These are phyloP conservation scores for Cheirogaleus medius DNA, from an alignment of 2,113 vertebrate genomes.

Conservation along the genomic window DNA sequence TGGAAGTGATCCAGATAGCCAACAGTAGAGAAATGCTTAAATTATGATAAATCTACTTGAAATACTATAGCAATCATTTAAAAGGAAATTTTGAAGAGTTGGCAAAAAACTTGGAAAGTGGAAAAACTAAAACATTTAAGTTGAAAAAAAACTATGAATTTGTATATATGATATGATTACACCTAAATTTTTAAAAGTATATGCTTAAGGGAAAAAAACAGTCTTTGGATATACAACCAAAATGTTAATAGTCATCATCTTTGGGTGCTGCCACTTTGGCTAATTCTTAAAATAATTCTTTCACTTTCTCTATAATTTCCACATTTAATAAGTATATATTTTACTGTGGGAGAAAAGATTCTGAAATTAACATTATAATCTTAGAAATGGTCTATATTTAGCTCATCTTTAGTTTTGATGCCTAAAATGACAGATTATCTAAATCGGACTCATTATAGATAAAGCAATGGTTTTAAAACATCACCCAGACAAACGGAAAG, in stretches of 20 bases:
- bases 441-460: conserved; percentile 85
- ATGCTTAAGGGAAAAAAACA: neutral
- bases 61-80: neutral
- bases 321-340: neutral
- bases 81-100: neutral
- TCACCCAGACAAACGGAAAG: conserved; percentile 99
- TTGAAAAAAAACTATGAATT: conserved; percentile 17
- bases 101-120: neutral
- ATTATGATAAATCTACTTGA: conserved; percentile 10
- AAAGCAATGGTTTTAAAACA: conserved; percentile 99
- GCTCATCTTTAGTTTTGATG: conserved; percentile 45
- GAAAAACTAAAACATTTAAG: neutral
- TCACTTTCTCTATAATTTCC: neutral
- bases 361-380: neutral
- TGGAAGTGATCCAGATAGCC: neutral
- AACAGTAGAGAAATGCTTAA: neutral
- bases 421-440: conserved; percentile 46
- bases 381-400: conserved; percentile 8
- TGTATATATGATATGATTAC: neutral
- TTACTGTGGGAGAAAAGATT: neutral
- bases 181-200: neutral
- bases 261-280: neutral
- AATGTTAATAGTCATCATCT: neutral
- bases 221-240: neutral
- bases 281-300: conserved; percentile 36